Evolutionary conservation across 2,797 vertebrate species (phyloP).

Genomic region (Xenops minutus): DNA sequence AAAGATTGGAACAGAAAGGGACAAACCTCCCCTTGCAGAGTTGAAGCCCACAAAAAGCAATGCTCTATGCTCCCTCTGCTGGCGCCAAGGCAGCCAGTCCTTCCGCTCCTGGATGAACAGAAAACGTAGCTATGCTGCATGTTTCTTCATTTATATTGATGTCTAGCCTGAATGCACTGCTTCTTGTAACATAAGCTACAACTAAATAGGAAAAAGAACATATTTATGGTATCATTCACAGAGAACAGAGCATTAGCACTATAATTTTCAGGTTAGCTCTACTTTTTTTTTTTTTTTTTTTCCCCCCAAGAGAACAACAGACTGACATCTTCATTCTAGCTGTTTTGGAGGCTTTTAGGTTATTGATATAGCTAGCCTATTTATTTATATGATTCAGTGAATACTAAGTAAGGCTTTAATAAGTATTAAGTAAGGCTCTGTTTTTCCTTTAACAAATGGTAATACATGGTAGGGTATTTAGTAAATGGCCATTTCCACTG

Average conservation of each 20-base stretch:
- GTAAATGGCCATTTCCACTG: neutral
- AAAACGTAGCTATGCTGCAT: neutral
- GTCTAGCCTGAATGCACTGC: neutral
- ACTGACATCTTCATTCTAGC: neutral
- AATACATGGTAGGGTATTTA: neutral
- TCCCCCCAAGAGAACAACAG: neutral
- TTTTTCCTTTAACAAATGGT: neutral
- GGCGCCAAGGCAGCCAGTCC: constrained; percentile 5
- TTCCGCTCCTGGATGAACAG: neutral
- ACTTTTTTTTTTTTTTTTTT: neutral
- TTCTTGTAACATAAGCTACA: neutral
- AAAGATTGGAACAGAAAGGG: neutral
- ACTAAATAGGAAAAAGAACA: neutral
- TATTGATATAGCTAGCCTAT: neutral
- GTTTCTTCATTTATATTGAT: neutral
- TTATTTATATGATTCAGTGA: neutral
- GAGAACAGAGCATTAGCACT: neutral
- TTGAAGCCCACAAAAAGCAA: neutral
- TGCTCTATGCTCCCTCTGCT: constrained; percentile 76
- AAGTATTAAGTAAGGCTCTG: neutral
- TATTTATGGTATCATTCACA: neutral
- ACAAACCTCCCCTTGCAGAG: neutral
- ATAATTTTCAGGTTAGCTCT: neutral
- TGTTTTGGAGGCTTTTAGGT: neutral
- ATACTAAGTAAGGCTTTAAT: neutral